Percentiles rank a stretch among this genome's conserved stretches.
Conservation (phyloP, 2,797 vertebrate species). For the Mormyrus hasselquistii region DNA sequence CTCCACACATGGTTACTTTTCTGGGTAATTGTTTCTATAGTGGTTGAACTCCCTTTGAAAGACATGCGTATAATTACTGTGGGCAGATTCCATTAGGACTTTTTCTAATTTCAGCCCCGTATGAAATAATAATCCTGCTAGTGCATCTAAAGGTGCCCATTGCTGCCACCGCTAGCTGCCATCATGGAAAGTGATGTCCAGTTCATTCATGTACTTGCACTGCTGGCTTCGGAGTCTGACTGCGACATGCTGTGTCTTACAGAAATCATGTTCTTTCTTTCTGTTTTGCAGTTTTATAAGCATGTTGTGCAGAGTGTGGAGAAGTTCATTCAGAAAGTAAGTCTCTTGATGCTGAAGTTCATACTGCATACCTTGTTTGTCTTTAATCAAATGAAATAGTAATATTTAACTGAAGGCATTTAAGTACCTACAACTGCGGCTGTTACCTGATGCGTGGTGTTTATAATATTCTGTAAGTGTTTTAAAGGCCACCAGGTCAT, state of each 20-base stretch:
- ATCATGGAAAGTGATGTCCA: neutral
- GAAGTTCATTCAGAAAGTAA: constrained; percentile 97
- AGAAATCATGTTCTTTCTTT: neutral
- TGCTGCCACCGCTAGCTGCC: neutral
- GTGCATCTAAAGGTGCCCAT: neutral
- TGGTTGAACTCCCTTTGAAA: neutral
- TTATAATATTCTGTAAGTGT: neutral
- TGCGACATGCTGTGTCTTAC: neutral
- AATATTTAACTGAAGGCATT: neutral
- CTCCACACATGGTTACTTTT: neutral
- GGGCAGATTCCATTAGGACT: neutral
- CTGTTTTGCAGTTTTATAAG: constrained; percentile 90
- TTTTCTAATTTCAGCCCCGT: neutral
- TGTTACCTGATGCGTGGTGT: neutral
- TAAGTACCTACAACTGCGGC: neutral
- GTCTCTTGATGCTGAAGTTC: constrained; percentile 27
- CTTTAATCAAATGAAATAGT: neutral
- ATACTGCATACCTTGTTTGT: neutral
- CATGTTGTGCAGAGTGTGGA: constrained; percentile 98
- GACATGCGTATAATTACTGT: neutral
- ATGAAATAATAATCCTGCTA: neutral
- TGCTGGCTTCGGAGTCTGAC: neutral
- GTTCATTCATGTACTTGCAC: neutral
- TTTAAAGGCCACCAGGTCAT: neutral
- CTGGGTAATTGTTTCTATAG: constrained; percentile 10